Evolutionary conservation across 2,888 invertebrate genomes (phyloP).

Genomic region (Hanleya hanleyi): DNA sequence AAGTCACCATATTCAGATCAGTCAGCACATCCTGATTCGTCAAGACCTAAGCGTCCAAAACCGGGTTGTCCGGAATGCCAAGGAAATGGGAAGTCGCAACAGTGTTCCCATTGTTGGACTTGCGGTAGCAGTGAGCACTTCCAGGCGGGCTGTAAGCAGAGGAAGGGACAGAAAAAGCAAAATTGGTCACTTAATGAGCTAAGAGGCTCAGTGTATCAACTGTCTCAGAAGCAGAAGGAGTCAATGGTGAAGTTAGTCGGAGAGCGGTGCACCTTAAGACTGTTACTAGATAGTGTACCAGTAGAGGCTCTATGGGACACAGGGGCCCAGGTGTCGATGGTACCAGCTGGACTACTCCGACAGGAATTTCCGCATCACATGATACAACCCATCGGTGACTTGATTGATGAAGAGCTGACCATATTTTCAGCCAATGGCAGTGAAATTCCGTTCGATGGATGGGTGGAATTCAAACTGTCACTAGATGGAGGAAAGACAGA

Average conservation of each 20-base stretch:
- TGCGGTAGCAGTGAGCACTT: neutral
- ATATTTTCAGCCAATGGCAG: neutral
- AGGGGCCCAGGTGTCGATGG: neutral
- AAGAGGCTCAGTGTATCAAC: neutral
- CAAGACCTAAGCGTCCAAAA: neutral
- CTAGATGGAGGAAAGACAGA: neutral
- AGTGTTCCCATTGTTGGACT: neutral
- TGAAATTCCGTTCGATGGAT: neutral
- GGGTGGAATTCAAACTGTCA: neutral
- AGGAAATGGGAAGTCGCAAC: too few species aligned
- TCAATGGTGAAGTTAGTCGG: neutral
- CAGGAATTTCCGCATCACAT: neutral
- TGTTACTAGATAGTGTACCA: neutral
- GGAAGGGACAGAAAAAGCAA: neutral
- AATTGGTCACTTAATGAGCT: neutral
- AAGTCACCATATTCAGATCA: too few species aligned
- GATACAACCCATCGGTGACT: neutral
- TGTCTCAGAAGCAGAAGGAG: neutral
- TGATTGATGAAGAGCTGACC: neutral
- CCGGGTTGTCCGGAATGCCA: neutral
- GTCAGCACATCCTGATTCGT: too few species aligned
- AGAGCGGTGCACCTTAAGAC: neutral
- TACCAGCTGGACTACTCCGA: neutral
- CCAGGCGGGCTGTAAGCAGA: neutral
- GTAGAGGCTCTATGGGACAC: slow-evolving; percentile 2